phyloP scores from a whole-genome alignment of 2,797 vertebrate genomes.

The Eurystomus glaucurus region DNA sequence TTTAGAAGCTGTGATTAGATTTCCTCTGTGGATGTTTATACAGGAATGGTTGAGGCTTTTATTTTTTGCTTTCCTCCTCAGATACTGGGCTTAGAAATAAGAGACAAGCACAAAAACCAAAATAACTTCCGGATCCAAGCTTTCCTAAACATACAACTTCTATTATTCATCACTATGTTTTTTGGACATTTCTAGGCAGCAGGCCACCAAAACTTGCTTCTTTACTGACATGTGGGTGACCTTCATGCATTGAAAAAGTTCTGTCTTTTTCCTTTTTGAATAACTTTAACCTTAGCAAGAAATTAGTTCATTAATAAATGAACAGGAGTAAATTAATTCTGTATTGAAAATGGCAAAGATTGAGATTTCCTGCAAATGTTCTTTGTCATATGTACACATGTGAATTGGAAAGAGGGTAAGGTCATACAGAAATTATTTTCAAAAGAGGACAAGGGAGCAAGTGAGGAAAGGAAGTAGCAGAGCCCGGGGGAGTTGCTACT shows the following conservation, averaged over 20 bases:
- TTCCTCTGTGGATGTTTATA: neutral
- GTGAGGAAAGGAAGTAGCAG: neutral
- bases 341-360: constrained; percentile 25
- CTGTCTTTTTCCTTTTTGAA: neutral
- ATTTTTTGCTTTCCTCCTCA: neutral
- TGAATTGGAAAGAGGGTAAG: neutral
- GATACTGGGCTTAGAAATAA: neutral
- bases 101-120: neutral
- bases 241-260: neutral
- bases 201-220: neutral
- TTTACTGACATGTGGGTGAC: neutral
- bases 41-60: neutral
- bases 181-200: neutral
- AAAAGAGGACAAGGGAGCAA: neutral
- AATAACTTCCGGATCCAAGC: neutral
- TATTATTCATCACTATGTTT: neutral
- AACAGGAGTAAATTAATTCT: constrained; percentile 30
- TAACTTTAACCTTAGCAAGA: constrained; percentile 17
- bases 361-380: neutral
- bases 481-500: neutral
- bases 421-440: neutral
- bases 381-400: neutral
- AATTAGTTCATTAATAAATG: constrained; percentile 67
- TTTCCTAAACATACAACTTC: neutral
- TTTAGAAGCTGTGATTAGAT: neutral